Evolutionary conservation across 53 echinoderm and acorn worm species (phyloP), one percentile per base, ranked within the genome.

Genomic region (Luidia sarsii): DNA sequence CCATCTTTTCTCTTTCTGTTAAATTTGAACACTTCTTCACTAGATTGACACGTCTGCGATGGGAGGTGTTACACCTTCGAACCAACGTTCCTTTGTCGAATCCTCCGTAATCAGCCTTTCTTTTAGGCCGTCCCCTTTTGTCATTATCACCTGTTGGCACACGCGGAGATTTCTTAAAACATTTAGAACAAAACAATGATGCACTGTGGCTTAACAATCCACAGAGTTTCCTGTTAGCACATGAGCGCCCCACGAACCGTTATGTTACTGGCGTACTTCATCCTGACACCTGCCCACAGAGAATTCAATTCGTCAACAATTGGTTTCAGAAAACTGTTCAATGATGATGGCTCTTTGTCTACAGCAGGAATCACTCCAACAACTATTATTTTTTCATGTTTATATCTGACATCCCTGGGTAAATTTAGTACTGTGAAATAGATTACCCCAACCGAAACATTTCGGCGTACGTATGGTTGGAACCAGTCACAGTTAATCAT

Each of bases 201-300:
- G 80, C 80, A 61, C 67, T 51, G 22, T 82, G 82, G 28, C 82
- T 66, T 33, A 82, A 52, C 67, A 82, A 82, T 11, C 82, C 82
- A 67, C 67, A 82, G 11, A 55, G 9, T 36, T 82, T 82, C 28
- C 82, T 16, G 52, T 82, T 82, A 18, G 66, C 82, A 66, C 66
- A 82, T 27, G 15, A 82, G 54, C 30, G 67, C 66, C 32, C 54
- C 82, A 38, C 23, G 59, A 32, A 35, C 33, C 2, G 9, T 75
- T 31, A 22, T 33, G 31, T 48, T 60, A 1, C 29, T 16, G 34
- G 67, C 11, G 6, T 37, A 64, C 34, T 50, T 54, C 33, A 82
- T 21, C 8, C 18, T 29, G 7, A 67, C 67, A 7, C 82, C 82
- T n/a, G 10, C 19, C 67, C 50, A 82, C 7, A 82, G 55, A 2